Conservation (phyloP, 2,113 vertebrate species). For the Centrocercus urophasianus region DNA sequence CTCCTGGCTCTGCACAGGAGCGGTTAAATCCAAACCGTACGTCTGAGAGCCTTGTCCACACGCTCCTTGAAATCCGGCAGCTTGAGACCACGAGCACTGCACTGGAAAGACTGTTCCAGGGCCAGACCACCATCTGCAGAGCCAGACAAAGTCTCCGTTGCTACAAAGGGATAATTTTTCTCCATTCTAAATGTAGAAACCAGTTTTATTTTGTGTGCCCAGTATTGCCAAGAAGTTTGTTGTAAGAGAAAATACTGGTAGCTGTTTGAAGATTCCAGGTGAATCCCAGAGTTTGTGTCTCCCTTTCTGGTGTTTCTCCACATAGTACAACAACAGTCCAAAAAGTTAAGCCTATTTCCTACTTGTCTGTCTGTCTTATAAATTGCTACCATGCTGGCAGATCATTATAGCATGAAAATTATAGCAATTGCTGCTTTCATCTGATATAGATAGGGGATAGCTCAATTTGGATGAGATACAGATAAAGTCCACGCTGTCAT, state of each 20-base stretch:
- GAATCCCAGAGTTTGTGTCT: not conserved
- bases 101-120: too few species aligned
- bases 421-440: not conserved
- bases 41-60: not conserved
- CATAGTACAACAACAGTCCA: not conserved
- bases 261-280: not conserved
- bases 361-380: not conserved
- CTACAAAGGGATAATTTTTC: accelerated
- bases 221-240: not conserved
- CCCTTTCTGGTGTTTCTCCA: not conserved
- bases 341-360: not conserved
- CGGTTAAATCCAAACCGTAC: not conserved
- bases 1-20: not conserved
- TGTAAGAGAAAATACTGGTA: accelerated
- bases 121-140: not conserved
- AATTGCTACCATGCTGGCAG: not conserved
- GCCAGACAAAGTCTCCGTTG: not conserved
- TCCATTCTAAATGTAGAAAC: not conserved
- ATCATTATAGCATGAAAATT: not conserved
- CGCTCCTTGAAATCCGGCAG: not conserved
- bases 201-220: not conserved
- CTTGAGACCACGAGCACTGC: not conserved
- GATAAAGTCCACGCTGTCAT: not conserved
- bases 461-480: not conserved
- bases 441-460: not conserved